Evolutionary conservation across 2,113 vertebrate species (phyloP), one percentile per base, ranked within the genome.

Genomic region (Sinosuthora webbiana): DNA sequence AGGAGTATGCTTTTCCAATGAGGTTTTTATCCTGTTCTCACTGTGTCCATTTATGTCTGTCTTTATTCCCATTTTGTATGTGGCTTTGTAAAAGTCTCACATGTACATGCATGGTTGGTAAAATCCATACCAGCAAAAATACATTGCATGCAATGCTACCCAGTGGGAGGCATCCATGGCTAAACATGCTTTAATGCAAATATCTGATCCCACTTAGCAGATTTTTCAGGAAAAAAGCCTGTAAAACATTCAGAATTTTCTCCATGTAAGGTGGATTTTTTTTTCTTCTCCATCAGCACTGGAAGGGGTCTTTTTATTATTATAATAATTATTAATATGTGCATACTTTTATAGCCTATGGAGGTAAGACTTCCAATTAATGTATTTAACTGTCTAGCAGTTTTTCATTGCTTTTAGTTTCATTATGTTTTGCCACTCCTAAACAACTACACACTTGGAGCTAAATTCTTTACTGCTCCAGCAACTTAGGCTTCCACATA

Each of bases 391-490:
- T 64, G 22, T 70, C 67, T 67, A 41, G 39, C 42, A 67, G 55
- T 64, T 89, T 80, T 90, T 52, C 68, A 35, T 52, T 53, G 39
- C 28, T 77, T 94, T 93, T 91, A 30, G 24, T 83, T 91, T 77
- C 60, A 52, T 83, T 64, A 50, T 53, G 18, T 63, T 96, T 94
- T 88, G 25, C 37, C n/a, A 25, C 33, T 92, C 73, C 74, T 87
- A 44, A 90, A 62, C 49, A 94, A 6, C 84, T 69, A 42, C 15
- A 53, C 12, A 31, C 47, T 92, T 83, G 6, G 28, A 92, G 90
- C 70, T 87, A 87, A 96, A 94, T 82, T 90, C 68, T 87, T 95
- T 95, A 70, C 63, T 90, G 76, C 85, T 92, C 64, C 79, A 70
- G 60, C n/a, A 94, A 62, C 68, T 95, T 81, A n/a, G 78, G 59